Evolutionary conservation across 2,888 invertebrate genomes (phyloP), one percentile per base, ranked within the genome.

Genomic region (Drosophila nigritarsus): DNA sequence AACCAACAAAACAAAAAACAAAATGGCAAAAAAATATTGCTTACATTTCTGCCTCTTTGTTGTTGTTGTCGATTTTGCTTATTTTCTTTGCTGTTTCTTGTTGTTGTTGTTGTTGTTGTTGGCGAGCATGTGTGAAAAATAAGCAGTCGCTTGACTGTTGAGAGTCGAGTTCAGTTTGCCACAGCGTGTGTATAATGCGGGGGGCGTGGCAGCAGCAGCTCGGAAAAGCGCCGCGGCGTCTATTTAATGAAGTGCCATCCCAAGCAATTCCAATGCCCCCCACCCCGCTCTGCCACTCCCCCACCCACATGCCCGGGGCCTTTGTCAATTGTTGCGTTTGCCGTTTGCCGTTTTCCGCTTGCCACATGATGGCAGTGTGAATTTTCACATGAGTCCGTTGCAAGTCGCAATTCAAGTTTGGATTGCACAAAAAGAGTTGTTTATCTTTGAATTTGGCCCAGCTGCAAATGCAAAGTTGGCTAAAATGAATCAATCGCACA

Each of bases 101-200:
- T 53, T 68, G 59, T 75, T 77, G 74, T 72, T 58, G 53, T 32
- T 54, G 32, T 53, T 68, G 59, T 75, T 77, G 74, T 72, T 85
- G 80, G 63, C 77, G 87, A 86, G 72, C 89, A 85, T 85, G 85
- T 85, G 85, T 85, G 90, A 85, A 90, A 85, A 90, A 83, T 89
- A 90, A 90, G 90, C 89, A 89, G 55, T n/a, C 79, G 75, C 69
- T 72, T 65, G 55, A 62, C 77, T 67, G 58, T 60, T 49, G 45
- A 50, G 36, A 53, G 53, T 54, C 18, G 53, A 53, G 54, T 38
- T 55, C n/a, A 27, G 38, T 55, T 56, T 50, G 40, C 61, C 65
- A 51, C 40, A 60, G 42, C 50, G 67, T 88, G 73, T 88, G 64
- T 30, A 76, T 90, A 84, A 84, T 90, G 83, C 56, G 54, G 72